Base-by-base conservation (phyloP, 37 sponge, comb jelly and placozoan genomes). In the Axinella damicornis region DNA sequence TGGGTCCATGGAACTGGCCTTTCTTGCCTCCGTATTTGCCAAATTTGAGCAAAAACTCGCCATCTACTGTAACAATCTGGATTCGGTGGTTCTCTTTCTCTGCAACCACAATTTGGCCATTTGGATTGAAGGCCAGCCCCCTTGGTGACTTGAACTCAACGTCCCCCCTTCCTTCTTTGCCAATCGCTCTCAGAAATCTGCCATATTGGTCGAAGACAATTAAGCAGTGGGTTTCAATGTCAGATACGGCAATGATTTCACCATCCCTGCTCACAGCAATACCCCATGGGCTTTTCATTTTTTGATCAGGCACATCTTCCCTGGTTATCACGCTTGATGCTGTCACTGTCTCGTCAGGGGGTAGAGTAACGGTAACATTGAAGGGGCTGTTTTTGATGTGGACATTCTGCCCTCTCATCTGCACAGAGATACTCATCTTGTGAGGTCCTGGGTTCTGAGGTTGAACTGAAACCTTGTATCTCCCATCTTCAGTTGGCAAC, bases 31-130 rank as follows among this genome's bases (percentile, higher is more conserved):
- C 82, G 9, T n/a, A 24, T 20, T n/a, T 34, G 2, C 82, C 82
- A 72, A 82, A 71, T 27, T 35, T 60, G 11, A 1, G 25, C 35
- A 30, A 21, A 31, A 82, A 82, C 15, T 71, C 41, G 28, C 71
- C 60, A n/a, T 61, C 72, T 2, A 15, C 30, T 9, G 82, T 33
- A n/a, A 82, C 36, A 20, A 60, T 54, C 22, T 72, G 73, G 21
- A 82, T 35, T 12, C 82, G 82, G 60, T 69, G 27, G 82, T 82
- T 82, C 6, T 58, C 60, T 24, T 59, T 71, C 16, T 82, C 73
- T 24, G 71, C 82, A 22, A 71, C 73, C 18, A 59, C 59, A 15
- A 82, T 25, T 30, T 58, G 34, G 1, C 73, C 82, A 62, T 82
- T 76, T 20, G 59, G 60, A 38, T 71, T 38, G 25, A 82, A 72